Evolutionary conservation across 1,140 invertebrate genomes (phyloP), one percentile per base, ranked within the genome.

Genomic region (Colletes latitarsis): DNA sequence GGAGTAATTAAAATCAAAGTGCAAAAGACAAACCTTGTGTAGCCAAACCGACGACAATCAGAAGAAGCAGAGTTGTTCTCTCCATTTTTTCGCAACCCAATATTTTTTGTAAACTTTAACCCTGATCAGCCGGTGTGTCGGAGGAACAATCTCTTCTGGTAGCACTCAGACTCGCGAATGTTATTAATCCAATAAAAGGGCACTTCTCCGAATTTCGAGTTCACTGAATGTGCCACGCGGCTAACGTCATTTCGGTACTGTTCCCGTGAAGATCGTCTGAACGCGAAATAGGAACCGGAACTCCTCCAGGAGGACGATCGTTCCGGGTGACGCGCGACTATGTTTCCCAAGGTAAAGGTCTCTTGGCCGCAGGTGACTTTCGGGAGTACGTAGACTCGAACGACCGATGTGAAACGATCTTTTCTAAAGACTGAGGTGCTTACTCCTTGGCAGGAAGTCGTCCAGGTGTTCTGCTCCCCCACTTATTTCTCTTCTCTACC

Each of bases 391-490:
- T 75, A 57, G 69, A 80, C 21, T 81, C 43, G 49, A 74, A 21
- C 73, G 67, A 71, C 81, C 88, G 84, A 62, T 66, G 66, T 72
- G 82, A 64, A 62, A 75, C 82, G 85, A 82, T 88, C 82, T 85
- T 84, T 80, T 82, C 82, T 88, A 83, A 90, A 88, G 88, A 91
- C 90, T 90, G 89, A 90, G 82, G 84, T 85, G 88, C 87, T 88
- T 87, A 84, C 88, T 77, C 77, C 75, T 66, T 81, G 87, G 85
- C 88, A 90, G 89, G 89, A 90, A 90, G 87, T 90, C 88, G 87
- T 90, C 90, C 91, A 92, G 89, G 89, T 91, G 90, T 91, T 86
- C 85, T 82, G 69, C 57, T 76, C 86, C 77, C 88, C 88, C 80
- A 82, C 82, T 72, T 86, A 83, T 63, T 73, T 73, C 84, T 77